phyloP scores from a whole-genome alignment of 1,140 invertebrate genomes.

The Hyphantria cunea region DNA sequence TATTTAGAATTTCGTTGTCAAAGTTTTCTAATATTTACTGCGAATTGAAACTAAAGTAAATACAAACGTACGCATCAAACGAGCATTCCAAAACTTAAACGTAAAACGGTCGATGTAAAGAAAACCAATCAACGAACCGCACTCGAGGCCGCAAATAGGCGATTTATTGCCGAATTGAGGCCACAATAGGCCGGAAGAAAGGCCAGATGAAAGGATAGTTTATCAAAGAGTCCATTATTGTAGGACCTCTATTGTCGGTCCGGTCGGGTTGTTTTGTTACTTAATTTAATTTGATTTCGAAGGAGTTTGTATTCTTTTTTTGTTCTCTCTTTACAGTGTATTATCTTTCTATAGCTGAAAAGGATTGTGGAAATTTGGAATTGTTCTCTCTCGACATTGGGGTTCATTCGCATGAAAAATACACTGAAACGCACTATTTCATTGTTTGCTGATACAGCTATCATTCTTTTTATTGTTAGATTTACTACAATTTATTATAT shows the following conservation, averaged over 20 bases:
- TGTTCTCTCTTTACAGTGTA: constrained; percentile 1
- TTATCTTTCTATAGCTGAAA: constrained; percentile 11
- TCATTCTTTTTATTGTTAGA: not conserved
- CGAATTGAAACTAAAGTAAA: not conserved
- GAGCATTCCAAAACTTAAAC: constrained; percentile 5
- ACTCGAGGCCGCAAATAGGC: constrained; percentile 32
- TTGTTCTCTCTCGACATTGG: not conserved
- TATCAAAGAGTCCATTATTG: constrained; percentile 25
- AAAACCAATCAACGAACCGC: constrained; percentile 34
- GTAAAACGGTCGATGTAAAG: constrained; percentile 15
- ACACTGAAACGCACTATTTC: not conserved
- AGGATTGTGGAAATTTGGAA: not conserved
- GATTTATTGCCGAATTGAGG: constrained; percentile 38
- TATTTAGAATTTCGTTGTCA: too few species aligned
- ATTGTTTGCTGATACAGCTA: not conserved
- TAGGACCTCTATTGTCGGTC: constrained; percentile 14
- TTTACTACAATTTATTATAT: too few species aligned
- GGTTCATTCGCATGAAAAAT: not conserved
- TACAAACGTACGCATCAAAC: not conserved
- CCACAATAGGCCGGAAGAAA: constrained; percentile 32
- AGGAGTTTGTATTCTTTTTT: not conserved
- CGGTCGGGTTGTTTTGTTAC: constrained; percentile 19
- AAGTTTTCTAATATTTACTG: too few species aligned
- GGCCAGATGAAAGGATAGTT: constrained; percentile 28
- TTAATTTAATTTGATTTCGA: constrained; percentile 27